Conservation (phyloP, 2,797 vertebrate species). For the Chromis chromis region DNA sequence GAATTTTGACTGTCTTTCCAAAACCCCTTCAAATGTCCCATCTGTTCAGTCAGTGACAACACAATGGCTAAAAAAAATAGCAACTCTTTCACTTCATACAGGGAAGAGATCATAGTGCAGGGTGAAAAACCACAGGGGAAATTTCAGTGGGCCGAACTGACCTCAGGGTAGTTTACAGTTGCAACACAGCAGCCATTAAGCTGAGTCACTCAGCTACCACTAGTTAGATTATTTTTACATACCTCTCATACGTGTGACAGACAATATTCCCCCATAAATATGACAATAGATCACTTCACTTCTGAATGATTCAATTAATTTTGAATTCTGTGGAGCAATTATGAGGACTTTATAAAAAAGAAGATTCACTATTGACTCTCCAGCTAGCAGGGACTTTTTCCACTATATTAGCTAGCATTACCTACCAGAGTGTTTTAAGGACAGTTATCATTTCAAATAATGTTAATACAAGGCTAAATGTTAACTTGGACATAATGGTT, state of each 20-base stretch:
- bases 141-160: slow-evolving; percentile 64
- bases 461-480: too few species aligned
- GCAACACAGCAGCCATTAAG: slow-evolving; percentile 33
- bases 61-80: slow-evolving; percentile 9
- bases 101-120: slow-evolving; percentile 20
- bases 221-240: slow-evolving; percentile 44
- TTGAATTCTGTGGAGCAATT: neutral
- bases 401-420: too few species aligned
- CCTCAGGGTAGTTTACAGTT: slow-evolving; percentile 61
- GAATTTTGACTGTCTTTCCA: slow-evolving; percentile 11
- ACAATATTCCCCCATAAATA: slow-evolving; percentile 10
- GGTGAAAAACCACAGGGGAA: slow-evolving; percentile 69
- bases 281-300: slow-evolving; percentile 3
- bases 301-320: slow-evolving; percentile 6
- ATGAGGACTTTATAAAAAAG: neutral
- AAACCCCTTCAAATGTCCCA: slow-evolving; percentile 60
- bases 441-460: too few species aligned
- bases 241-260: slow-evolving; percentile 29
- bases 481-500: too few species aligned
- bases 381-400: too few species aligned
- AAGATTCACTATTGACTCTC: neutral
- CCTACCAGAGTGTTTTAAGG: too few species aligned
- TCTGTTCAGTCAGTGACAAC: slow-evolving; percentile 6
- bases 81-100: slow-evolving; percentile 48
- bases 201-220: slow-evolving; percentile 54